These are phyloP conservation scores for Dolichallabes microphthalmus DNA, from an alignment of 2,113 vertebrate species.

Conservation along the genomic window DNA sequence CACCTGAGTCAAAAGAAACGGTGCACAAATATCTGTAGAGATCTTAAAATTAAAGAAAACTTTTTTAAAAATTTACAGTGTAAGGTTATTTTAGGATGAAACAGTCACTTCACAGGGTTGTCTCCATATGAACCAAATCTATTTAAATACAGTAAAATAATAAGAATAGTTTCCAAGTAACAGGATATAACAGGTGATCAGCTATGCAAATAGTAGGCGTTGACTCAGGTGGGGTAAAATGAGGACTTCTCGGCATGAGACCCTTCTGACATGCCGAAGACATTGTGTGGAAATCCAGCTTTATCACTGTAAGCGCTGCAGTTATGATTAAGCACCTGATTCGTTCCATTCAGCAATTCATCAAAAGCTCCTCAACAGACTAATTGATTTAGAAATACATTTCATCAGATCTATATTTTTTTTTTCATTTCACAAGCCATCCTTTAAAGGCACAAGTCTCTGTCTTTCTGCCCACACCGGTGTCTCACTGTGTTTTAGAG, in stretches of 20 bases:
- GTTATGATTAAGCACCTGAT: background rate
- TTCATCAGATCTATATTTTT: background rate
- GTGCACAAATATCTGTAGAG: background rate
- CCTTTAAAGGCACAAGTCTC: slow-evolving; percentile 27
- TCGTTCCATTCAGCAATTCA: background rate
- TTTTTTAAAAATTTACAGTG: too few species aligned
- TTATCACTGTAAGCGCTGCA: background rate
- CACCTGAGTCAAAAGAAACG: background rate
- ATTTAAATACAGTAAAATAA: background rate
- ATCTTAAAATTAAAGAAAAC: background rate
- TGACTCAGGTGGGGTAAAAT: background rate
- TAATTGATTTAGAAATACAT: background rate
- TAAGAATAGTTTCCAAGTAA: background rate
- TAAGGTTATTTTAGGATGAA: background rate
- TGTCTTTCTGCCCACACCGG: background rate
- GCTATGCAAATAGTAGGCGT: background rate
- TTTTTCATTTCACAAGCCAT: slow-evolving; percentile 35
- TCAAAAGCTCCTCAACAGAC: background rate
- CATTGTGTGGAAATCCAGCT: background rate
- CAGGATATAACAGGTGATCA: background rate
- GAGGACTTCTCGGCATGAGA: background rate
- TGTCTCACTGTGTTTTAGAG: slow-evolving; percentile 25
- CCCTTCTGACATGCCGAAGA: background rate
- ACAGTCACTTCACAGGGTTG: background rate
- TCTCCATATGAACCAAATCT: background rate